Percentiles rank a stretch among this genome's conserved stretches.
Conservation (phyloP, 1,140 invertebrate genomes). For the Pachyrhynchus sulphureomaculatus region DNA sequence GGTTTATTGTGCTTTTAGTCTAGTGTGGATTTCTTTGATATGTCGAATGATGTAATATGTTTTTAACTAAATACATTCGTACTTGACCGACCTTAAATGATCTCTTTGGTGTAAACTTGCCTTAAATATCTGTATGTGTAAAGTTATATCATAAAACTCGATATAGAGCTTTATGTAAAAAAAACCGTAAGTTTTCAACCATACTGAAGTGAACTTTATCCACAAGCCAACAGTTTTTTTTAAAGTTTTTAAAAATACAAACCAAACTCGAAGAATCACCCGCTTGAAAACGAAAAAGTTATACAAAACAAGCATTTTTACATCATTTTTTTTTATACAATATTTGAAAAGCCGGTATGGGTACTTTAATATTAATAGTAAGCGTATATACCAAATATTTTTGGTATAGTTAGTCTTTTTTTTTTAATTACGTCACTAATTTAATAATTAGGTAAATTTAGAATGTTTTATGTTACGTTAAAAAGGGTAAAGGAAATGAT, state of each 20-base stretch:
- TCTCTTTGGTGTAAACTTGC: too few species aligned
- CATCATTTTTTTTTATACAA: constrained; percentile 1
- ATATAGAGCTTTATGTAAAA: background rate
- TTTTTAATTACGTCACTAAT: constrained; percentile 27
- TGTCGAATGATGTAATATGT: too few species aligned
- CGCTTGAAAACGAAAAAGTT: background rate
- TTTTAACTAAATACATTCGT: too few species aligned
- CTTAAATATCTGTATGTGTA: too few species aligned
- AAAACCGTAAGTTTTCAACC: background rate
- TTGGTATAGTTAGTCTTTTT: constrained; percentile 37
- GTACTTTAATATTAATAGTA: constrained; percentile 24
- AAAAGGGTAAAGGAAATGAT: too few species aligned
- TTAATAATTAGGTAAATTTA: constrained; percentile 25
- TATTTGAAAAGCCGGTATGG: constrained; percentile 21
- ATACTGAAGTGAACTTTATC: background rate
- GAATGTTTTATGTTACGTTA: constrained; percentile 14
- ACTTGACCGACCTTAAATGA: too few species aligned
- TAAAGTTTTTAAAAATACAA: constrained; percentile 12
- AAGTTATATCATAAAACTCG: too few species aligned
- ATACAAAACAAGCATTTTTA: background rate
- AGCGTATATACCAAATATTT: constrained; percentile 33
- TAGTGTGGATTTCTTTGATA: too few species aligned
- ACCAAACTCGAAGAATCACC: background rate
- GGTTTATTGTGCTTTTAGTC: too few species aligned
- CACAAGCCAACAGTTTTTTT: too few species aligned